Conservation (phyloP, 2,113 vertebrate species). For the Phycodurus eques region DNA sequence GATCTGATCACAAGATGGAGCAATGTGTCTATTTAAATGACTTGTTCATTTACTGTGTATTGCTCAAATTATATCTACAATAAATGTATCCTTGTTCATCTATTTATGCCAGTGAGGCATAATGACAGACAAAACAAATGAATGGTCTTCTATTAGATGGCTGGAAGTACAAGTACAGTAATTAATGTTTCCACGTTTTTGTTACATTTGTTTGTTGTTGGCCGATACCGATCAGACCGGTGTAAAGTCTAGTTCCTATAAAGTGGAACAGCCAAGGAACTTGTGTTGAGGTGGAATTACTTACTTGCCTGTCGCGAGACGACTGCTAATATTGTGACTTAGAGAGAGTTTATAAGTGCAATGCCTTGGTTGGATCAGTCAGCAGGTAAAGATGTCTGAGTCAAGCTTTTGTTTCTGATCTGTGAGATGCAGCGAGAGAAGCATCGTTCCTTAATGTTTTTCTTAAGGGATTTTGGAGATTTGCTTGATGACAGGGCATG, state of each 20-base stretch:
- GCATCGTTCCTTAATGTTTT: background rate
- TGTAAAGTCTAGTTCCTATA: background rate
- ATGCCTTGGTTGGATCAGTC: constrained; percentile 22
- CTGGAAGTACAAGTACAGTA: too few species aligned
- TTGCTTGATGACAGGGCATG: background rate
- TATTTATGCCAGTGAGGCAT: too few species aligned
- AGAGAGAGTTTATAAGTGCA: constrained; percentile 15
- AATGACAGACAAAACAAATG: too few species aligned
- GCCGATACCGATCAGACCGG: too few species aligned
- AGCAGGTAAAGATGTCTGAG: constrained; percentile 9
- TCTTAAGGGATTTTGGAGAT: background rate
- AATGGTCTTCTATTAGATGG: too few species aligned
- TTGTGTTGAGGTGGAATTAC: constrained; percentile 5
- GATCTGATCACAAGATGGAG: too few species aligned
- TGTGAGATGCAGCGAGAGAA: background rate
- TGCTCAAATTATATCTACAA: too few species aligned
- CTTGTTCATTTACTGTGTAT: too few species aligned
- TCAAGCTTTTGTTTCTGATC: background rate
- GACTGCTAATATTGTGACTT: constrained; percentile 14
- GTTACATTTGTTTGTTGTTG: too few species aligned
- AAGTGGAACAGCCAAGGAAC: constrained; percentile 41
- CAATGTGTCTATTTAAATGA: too few species aligned
- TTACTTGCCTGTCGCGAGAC: constrained; percentile 8
- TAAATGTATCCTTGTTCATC: too few species aligned
- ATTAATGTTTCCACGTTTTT: too few species aligned